Base-by-base conservation (phyloP, 2,888 invertebrate species). In the Platynereis dumerilii region DNA sequence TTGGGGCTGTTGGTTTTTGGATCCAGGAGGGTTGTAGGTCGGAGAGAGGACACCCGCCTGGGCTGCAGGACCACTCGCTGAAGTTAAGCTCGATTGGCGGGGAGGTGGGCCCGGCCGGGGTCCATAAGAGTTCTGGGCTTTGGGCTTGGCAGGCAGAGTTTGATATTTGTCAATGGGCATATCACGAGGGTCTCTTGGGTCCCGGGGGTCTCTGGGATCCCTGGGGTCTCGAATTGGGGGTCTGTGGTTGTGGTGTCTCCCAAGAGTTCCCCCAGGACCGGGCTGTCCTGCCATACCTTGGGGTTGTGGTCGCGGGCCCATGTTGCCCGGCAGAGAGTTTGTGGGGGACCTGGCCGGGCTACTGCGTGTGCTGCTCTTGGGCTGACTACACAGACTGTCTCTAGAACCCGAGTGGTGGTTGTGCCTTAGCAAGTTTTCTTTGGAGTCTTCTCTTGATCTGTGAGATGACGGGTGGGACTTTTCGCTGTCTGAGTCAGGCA, bases 351-450 rank as follows among this genome's bases (percentile, higher is more conserved):
- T 48, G 48, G 48, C 48, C 3, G 48, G 48, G 22, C 48, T 48
- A n/a, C 61, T 34, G 26, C 61, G 34, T 39, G 61, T 52, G 39
- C 61, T 61, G 2, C 45, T 52, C 55, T 29, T 53, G 52, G 48
- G 61, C 34, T 53, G 27, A 29, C 61, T 61, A 7, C 34, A 34
- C 27, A 61, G 20, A 55, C 61, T 61, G 26, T 61, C 61, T 26
- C 53, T 53, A 29, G 61, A 61, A 42, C 61, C 52, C 17, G 61
- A 61, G 42, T 39, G 39, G 42, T 39, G 39, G 44, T 29, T 54
- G 20, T 61, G 54, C 7, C 34, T 29, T 20, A 61, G 54, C n/a
- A 61, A 52, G 42, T 61, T 54, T 20, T 61, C 61, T 17, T 39
- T 53, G 26, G 61, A 61, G 29, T 22, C 42, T 48, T 48, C 48